phyloP scores from a whole-genome alignment of 2,888 invertebrate genomes.

The Theretra japonica region DNA sequence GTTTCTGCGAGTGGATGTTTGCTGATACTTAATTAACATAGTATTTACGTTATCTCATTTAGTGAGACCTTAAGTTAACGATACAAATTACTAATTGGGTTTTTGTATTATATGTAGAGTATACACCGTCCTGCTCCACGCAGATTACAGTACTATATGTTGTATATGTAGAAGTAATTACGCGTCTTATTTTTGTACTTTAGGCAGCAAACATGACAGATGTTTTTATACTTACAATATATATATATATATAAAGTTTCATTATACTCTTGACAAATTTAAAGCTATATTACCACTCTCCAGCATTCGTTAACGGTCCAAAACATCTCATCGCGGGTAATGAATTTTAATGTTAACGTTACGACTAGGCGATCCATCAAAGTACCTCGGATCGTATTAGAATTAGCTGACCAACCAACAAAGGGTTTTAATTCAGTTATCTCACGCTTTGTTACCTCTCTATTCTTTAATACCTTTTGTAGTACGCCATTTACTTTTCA shows the following conservation, averaged over 20 bases:
- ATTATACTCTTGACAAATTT: neutral
- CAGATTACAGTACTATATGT: too few relatives aligned
- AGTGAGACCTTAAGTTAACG: too few relatives aligned
- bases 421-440: constrained; percentile 78
- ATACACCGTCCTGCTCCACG: neutral
- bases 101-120: neutral
- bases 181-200: too few relatives aligned
- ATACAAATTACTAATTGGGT: too few relatives aligned
- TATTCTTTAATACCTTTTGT: constrained; percentile 72
- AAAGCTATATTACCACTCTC: neutral
- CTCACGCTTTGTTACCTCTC: constrained; percentile 69
- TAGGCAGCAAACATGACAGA: too few relatives aligned
- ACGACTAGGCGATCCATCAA: constrained; percentile 74
- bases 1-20: neutral
- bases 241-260: neutral
- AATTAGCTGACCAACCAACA: constrained; percentile 63
- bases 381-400: constrained; percentile 53
- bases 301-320: neutral
- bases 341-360: constrained; percentile 52
- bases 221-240: neutral
- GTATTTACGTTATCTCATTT: neutral
- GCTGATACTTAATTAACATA: neutral
- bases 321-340: constrained; percentile 16
- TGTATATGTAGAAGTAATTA: too few relatives aligned
- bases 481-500: constrained; percentile 67